phyloP scores from a whole-genome alignment of 1,140 invertebrate genomes.

The Trialeurodes vaporariorum region DNA sequence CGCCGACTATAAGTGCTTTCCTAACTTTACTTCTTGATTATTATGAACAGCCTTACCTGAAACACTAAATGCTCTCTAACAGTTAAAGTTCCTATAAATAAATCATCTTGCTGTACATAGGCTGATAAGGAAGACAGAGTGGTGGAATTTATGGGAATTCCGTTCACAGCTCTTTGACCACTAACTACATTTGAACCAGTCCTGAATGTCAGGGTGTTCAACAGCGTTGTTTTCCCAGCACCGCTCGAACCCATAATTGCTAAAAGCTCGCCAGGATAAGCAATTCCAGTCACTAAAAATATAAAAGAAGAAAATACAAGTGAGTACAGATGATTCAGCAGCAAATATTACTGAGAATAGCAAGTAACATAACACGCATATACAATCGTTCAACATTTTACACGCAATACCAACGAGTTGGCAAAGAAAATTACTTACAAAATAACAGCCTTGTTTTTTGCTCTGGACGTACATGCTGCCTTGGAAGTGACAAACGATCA shows the following conservation, averaged over 20 bases:
- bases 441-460: no score
- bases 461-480: no score
- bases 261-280: conserved; percentile 76
- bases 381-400: no score
- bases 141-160: conserved; percentile 44
- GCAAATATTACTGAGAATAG: no score
- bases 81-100: conserved; percentile 88
- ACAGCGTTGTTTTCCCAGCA: conserved; percentile 88
- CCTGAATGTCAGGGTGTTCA: conserved; percentile 80
- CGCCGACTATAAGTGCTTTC: no score
- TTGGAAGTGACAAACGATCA: no score
- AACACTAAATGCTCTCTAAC: conserved; percentile 82
- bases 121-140: conserved; percentile 67
- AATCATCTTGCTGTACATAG: conserved; percentile 90
- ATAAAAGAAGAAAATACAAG: background rate
- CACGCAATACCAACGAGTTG: no score
- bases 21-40: no score
- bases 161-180: conserved; percentile 59
- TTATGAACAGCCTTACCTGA: no score
- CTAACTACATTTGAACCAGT: conserved; percentile 49
- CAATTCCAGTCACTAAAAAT: conserved; percentile 65
- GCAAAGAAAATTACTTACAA: no score
- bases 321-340: no score
- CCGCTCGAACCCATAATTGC: conserved; percentile 91
- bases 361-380: no score